These are phyloP conservation scores for Watsonalla cultraria DNA, from an alignment of 2,888 invertebrate genomes.

Conservation along the genomic window DNA sequence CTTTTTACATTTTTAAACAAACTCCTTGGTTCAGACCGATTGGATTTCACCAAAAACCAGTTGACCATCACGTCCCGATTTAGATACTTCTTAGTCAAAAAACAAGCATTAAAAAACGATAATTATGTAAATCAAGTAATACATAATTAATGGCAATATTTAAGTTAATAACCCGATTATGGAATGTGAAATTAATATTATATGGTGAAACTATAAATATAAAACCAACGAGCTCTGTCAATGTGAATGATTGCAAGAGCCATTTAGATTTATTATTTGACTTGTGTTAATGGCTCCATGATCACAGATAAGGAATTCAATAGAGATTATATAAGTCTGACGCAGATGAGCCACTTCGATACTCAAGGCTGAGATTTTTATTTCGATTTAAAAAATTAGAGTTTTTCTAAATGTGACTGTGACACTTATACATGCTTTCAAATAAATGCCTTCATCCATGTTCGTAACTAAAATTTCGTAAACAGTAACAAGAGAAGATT, in stretches of 20 bases:
- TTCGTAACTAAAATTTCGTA: no score
- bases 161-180: conserved; percentile 5
- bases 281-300: conserved; percentile 41
- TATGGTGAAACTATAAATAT: conserved; percentile 21
- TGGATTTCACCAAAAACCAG: no score
- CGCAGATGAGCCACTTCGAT: conserved; percentile 8
- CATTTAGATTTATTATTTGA: conserved; percentile 44
- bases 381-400: no score
- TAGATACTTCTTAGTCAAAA: no score
- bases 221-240: conserved; percentile 27
- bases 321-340: conserved; percentile 11
- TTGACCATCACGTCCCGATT: no score
- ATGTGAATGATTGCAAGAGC: conserved; percentile 44
- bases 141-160: neutral
- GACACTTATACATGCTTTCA: no score
- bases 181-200: conserved; percentile 9
- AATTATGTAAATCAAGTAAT: neutral
- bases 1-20: no score
- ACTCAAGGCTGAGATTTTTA: neutral
- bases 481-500: no score
- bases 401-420: no score
- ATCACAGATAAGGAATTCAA: conserved; percentile 35
- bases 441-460: no score
- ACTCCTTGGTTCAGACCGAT: no score
- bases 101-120: no score